Evolutionary conservation across 2,888 invertebrate genomes (phyloP).

Genomic region (Drosophila histrio): DNA sequence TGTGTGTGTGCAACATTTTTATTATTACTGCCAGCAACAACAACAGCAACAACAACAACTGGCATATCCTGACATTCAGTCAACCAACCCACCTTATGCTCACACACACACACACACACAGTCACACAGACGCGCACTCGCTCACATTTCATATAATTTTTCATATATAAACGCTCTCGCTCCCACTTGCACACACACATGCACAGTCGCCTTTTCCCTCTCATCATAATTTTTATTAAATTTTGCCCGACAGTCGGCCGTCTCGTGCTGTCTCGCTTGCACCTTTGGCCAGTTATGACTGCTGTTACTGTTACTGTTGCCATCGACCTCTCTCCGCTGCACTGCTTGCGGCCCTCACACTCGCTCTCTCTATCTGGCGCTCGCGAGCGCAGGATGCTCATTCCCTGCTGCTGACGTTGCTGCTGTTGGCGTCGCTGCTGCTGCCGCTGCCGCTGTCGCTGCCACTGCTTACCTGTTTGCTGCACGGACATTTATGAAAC

Average conservation of each 20-base stretch:
- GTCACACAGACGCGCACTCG: conserved; percentile 50
- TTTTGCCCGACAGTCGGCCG: conserved; percentile 50
- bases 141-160: conserved; percentile 79
- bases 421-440: conserved; percentile 30
- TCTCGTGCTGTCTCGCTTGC: conserved; percentile 45
- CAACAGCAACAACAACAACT: conserved; percentile 32
- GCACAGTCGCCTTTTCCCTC: conserved; percentile 52
- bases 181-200: conserved; percentile 50
- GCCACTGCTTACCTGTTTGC: conserved; percentile 64
- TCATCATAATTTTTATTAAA: conserved; percentile 82
- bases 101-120: conserved; percentile 44
- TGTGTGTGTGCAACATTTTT: conserved; percentile 65
- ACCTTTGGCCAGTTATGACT: conserved; percentile 21
- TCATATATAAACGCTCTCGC: conserved; percentile 69
- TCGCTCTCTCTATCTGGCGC: conserved; percentile 37
- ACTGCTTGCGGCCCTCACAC: conserved; percentile 4
- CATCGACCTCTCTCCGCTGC: conserved; percentile 59
- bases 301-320: conserved; percentile 76
- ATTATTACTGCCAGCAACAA: conserved; percentile 68
- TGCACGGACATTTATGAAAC: conserved; percentile 75
- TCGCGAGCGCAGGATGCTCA: conserved; percentile 49
- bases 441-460: conserved; percentile 28
- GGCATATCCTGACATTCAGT: conserved; percentile 74
- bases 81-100: conserved; percentile 76
- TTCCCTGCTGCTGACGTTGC: conserved; percentile 28